Conservation (phyloP, 2,113 vertebrate genomes). For the Choloepus hoffmanni region DNA sequence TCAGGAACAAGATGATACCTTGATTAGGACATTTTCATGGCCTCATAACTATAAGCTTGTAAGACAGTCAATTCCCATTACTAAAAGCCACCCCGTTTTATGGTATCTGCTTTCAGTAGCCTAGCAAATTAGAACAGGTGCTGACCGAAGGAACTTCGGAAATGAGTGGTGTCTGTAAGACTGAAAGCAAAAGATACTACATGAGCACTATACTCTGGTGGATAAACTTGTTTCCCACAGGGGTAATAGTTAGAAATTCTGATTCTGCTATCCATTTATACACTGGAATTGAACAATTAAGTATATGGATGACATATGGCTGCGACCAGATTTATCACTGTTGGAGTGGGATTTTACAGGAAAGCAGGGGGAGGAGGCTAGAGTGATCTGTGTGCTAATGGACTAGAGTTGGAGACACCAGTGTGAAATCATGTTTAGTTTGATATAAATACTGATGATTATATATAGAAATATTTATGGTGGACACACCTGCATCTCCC, state of each 20-base stretch:
- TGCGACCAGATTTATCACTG: background rate
- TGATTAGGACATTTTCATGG: too few species aligned
- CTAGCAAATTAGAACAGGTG: background rate
- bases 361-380: background rate
- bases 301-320: too few species aligned
- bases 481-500: background rate
- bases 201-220: too few species aligned
- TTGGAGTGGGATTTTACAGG: background rate
- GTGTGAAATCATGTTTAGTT: background rate
- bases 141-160: background rate
- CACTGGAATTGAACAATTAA: background rate
- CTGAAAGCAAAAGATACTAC: background rate
- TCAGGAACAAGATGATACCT: too few species aligned
- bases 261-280: fast-evolving
- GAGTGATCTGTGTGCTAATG: background rate
- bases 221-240: background rate
- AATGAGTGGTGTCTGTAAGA: background rate
- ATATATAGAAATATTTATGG: background rate
- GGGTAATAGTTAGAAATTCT: fast-evolving
- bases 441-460: background rate
- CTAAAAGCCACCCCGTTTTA: too few species aligned
- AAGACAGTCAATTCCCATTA: too few species aligned
- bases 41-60: too few species aligned
- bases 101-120: too few species aligned
- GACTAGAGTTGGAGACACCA: background rate